Evolutionary conservation across 2,888 invertebrate species (phyloP).

Genomic region (Stenurella melanura): DNA sequence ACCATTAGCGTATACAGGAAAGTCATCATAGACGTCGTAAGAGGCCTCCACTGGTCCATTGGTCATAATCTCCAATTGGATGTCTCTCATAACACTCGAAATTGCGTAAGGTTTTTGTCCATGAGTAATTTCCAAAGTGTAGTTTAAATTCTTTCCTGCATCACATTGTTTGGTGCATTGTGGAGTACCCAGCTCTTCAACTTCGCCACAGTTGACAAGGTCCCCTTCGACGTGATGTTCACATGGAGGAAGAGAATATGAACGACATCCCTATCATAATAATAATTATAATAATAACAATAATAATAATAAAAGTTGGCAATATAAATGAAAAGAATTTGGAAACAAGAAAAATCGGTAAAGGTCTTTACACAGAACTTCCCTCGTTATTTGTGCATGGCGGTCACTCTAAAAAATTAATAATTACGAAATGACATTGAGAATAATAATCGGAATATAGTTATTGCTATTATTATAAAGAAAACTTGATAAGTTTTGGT

Average conservation of each 20-base stretch:
- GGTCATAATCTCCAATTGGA: slow-evolving; percentile 87
- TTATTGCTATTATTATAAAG: too few relatives aligned
- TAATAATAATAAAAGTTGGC: too few relatives aligned
- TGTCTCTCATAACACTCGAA: slow-evolving; percentile 78
- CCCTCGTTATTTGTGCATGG: too few relatives aligned
- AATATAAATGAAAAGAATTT: too few relatives aligned
- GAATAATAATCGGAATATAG: too few relatives aligned
- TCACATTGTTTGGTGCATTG: slow-evolving; percentile 84
- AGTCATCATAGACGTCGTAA: slow-evolving; percentile 90
- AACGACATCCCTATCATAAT: slow-evolving; percentile 83
- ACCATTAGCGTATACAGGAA: slow-evolving; percentile 89
- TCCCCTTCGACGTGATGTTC: slow-evolving; percentile 92
- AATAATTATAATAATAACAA: too few relatives aligned
- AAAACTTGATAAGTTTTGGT: too few relatives aligned
- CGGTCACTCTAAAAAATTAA: too few relatives aligned
- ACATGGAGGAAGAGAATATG: slow-evolving; percentile 90
- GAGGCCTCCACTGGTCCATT: slow-evolving; percentile 94
- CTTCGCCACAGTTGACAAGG: slow-evolving; percentile 81
- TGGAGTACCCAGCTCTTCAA: slow-evolving; percentile 82
- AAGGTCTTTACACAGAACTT: too few relatives aligned
- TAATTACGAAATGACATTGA: too few relatives aligned
- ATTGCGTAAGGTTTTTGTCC: slow-evolving; percentile 82
- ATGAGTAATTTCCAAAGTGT: slow-evolving; percentile 85
- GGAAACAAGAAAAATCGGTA: too few relatives aligned
- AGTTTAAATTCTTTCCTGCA: slow-evolving; percentile 81